phyloP scores from a whole-genome alignment of 2,113 vertebrate genomes.

The Myiozetetes cayanensis region DNA sequence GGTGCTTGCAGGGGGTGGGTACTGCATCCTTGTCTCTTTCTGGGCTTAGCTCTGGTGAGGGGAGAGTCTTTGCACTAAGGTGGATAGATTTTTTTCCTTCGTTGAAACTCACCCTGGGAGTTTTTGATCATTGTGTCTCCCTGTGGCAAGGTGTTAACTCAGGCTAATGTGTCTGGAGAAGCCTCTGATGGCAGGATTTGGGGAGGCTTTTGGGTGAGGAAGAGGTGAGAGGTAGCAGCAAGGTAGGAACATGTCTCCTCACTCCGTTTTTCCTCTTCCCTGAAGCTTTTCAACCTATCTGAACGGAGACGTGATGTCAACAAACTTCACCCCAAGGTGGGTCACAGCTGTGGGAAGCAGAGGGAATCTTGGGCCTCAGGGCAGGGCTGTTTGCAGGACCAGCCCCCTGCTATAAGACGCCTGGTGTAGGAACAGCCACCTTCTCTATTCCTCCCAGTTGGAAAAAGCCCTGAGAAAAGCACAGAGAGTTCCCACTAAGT shows the following conservation, averaged over 20 bases:
- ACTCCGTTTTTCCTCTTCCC: neutral
- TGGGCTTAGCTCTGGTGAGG: neutral
- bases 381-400: neutral
- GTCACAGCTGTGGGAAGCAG: neutral
- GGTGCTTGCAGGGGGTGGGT: neutral
- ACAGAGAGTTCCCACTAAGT: neutral
- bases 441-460: neutral
- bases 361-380: neutral
- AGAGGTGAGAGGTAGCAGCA: neutral
- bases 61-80: neutral
- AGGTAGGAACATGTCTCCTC: neutral
- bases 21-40: neutral
- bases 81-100: neutral
- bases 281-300: constrained; percentile 95
- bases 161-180: neutral
- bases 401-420: neutral
- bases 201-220: neutral
- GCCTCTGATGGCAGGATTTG: neutral
- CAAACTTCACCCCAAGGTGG: constrained; percentile 92
- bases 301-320: constrained; percentile 89
- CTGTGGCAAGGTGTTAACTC: neutral
- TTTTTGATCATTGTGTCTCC: neutral
- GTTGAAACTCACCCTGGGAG: neutral
- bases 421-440: neutral
- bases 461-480: neutral